Conservation (phyloP, 2,113 vertebrate genomes). For the Protobothrops mucrosquamatus region DNA sequence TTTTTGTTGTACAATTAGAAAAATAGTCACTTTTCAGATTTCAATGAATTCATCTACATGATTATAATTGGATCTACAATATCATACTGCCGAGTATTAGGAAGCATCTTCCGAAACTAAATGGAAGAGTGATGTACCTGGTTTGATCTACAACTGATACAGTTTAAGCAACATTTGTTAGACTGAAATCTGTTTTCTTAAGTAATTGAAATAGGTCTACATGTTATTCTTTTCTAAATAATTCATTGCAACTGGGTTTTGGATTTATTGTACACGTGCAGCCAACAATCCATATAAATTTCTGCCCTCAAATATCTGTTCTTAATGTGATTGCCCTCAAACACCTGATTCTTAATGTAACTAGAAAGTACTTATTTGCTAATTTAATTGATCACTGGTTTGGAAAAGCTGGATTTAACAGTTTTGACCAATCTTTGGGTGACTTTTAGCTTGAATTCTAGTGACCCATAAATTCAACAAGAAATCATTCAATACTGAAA, state of each 20-base stretch:
- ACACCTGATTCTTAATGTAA: neutral
- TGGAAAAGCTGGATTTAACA: neutral
- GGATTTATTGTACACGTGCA: neutral
- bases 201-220: neutral
- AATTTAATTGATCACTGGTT: neutral
- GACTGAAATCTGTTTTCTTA: neutral
- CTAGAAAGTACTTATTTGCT: neutral
- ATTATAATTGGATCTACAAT: neutral
- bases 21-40: constrained; percentile 33
- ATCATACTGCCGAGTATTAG: neutral
- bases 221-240: neutral
- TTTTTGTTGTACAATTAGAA: constrained; percentile 36
- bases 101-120: neutral
- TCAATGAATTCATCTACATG: neutral
- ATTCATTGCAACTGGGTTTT: neutral
- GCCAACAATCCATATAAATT: neutral
- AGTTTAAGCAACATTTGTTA: neutral
- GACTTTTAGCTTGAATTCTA: neutral
- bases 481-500: neutral
- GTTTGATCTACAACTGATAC: neutral
- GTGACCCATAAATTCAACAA: neutral
- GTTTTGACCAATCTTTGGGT: neutral
- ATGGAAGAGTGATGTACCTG: neutral
- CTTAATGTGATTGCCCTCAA: neutral
- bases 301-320: neutral